These are phyloP conservation scores for Caenorhabditis sinica DNA, from an alignment of 2,888 invertebrate genomes.

Conservation along the genomic window DNA sequence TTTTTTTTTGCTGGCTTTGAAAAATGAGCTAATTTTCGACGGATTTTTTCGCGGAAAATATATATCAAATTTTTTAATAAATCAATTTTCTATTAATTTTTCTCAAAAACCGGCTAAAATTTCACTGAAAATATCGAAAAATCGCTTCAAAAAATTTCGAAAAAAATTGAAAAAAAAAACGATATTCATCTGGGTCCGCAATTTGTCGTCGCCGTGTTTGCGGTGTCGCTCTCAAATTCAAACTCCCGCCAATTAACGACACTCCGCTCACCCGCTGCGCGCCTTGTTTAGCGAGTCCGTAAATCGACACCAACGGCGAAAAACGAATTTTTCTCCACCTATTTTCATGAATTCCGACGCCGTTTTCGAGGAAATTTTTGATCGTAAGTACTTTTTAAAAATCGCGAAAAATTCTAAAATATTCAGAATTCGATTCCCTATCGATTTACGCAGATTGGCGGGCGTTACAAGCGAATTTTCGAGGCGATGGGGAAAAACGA, in stretches of 20 bases:
- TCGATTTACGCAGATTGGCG: conserved; percentile 33
- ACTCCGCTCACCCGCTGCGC: conserved; percentile 32
- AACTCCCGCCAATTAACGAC: conserved; percentile 39
- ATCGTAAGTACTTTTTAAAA: conserved; percentile 32
- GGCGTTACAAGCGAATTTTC: neutral
- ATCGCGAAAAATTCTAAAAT: neutral
- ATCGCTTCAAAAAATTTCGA: neutral
- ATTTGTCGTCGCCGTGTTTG: too few relatives aligned
- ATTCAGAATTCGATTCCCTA: conserved; percentile 34
- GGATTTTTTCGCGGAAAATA: too few relatives aligned
- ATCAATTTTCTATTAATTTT: too few relatives aligned
- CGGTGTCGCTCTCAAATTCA: conserved; percentile 2
- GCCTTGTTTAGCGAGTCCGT: conserved; percentile 36
- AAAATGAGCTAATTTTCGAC: too few relatives aligned
- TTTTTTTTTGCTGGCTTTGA: too few relatives aligned
- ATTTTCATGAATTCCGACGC: conserved; percentile 32
- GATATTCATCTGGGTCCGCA: too few relatives aligned
- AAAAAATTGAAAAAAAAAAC: neutral
- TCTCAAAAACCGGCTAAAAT: too few relatives aligned
- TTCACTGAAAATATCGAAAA: neutral
- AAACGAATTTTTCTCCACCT: conserved; percentile 27
- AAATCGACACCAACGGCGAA: conserved; percentile 15
- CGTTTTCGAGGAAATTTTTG: conserved; percentile 23
- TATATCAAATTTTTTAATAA: too few relatives aligned
- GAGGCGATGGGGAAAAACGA: neutral